Conservation (phyloP, 1,140 invertebrate species). For the Drosophila eugracilis region DNA sequence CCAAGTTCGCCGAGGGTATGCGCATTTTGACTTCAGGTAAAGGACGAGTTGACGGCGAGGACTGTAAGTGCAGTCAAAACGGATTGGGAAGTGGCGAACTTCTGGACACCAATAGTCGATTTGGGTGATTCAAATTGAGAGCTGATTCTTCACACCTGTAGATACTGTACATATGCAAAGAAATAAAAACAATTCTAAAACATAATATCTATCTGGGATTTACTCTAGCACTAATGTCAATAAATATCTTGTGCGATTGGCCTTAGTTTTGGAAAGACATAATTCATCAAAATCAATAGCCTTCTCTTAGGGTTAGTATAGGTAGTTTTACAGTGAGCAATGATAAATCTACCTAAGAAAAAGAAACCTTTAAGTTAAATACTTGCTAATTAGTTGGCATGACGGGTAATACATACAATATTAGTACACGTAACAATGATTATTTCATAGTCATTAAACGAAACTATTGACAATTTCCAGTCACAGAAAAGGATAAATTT, state of each 20-base stretch:
- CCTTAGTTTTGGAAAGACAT: too few species aligned
- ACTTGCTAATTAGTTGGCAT: neutral
- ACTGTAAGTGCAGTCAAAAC: constrained; percentile 73
- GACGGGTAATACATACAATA: too few species aligned
- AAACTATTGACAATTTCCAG: neutral
- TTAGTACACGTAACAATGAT: neutral
- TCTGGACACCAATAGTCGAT: constrained; percentile 54
- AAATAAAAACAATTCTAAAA: constrained; percentile 5
- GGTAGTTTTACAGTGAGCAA: too few species aligned
- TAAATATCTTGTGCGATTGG: too few species aligned
- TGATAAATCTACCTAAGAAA: too few species aligned
- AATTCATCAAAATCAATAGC: too few species aligned
- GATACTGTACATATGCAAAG: constrained; percentile 44
- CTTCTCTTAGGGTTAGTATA: too few species aligned
- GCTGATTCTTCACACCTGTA: neutral
- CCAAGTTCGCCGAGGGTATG: constrained; percentile 77
- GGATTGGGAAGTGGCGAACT: constrained; percentile 55
- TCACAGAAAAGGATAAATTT: neutral
- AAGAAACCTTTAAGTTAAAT: too few species aligned
- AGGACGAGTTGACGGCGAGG: constrained; percentile 59
- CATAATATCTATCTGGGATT: too few species aligned
- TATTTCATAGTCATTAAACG: constrained; percentile 6
- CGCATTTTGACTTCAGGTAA: constrained; percentile 70
- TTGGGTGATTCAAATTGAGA: constrained; percentile 34
- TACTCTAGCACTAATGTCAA: too few species aligned